Evolutionary conservation across 1,140 invertebrate genomes (phyloP).

Genomic region (Augochlora pura): DNA sequence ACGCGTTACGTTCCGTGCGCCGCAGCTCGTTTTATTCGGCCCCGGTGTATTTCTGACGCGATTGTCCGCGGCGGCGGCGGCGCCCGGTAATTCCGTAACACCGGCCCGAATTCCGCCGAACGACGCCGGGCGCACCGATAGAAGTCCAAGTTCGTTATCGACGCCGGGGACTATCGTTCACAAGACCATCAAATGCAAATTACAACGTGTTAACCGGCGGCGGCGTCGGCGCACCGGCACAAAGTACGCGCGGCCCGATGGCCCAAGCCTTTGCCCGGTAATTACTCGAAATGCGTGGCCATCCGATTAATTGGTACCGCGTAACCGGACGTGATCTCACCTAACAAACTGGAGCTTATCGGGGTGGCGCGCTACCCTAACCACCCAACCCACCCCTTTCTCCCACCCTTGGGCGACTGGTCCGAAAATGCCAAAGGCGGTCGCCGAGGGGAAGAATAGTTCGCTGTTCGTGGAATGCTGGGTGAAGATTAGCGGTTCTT

Average conservation of each 20-base stretch:
- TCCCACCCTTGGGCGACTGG: no score
- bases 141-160: not conserved
- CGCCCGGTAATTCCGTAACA: no score
- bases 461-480: no score
- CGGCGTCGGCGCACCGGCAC: no score
- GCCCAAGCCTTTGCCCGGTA: not conserved
- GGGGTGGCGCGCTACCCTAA: no score
- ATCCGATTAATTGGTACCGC: conserved; percentile 1
- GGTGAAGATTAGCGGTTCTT: no score
- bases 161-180: not conserved
- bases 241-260: not conserved
- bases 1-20: no score
- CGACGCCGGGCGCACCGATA: no score
- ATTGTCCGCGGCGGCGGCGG: not conserved
- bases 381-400: no score
- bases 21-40: not conserved
- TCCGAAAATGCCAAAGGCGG: no score
- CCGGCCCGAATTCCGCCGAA: no score
- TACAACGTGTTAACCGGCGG: not conserved
- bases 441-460: no score
- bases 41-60: not conserved
- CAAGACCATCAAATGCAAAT: not conserved
- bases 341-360: conserved; percentile 1
- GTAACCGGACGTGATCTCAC: not conserved
- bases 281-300: not conserved